Base-by-base conservation (phyloP, 2,888 invertebrate species). In the Panzeria rudis region DNA sequence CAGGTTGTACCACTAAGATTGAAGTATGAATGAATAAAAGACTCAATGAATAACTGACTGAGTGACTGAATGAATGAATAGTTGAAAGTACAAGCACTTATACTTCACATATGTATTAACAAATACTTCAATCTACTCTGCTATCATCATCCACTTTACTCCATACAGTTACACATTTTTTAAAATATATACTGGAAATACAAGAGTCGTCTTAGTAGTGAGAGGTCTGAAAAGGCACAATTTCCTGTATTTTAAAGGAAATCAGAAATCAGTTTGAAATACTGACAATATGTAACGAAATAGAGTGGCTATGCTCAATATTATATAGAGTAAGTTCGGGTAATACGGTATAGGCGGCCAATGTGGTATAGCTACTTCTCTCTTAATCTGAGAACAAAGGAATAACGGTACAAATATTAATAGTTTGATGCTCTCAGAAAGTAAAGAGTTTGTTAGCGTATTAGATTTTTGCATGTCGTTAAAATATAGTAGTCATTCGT, bases 1-100 rank as follows among this genome's bases (percentile, higher is more conserved):
- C 62, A 75, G 80, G 47, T 50, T 71, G 75, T 75, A 54, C n/a
- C 44, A 71, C 52, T 73, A 81, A 59, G 17, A 75, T 25, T 82
- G 62, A 50, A 32, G 76, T 59, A 72, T 68, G 61, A 73, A 59
- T 78, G 62, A 56, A 72, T 29, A 66, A 47, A 62, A 35, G 69
- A 64, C 29, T 66, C 35, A 66, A 66, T 66, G 72, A 47, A 32
- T 54, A 38, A 47, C 25, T 50, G 64, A 38, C 61, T 62, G 41
- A n/a, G 3, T 54, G 76, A 11, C n/a, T 69, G 66, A 69, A 20
- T 17, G 54, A 54, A 15, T 71, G 69, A 35, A 68, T 38, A n/a
- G 35, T 69, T 68, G 68, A 15, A 41, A 52, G 56, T 77, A 64
- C 32, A 66, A 78, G 35, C n/a, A 68, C 76, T 77, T 77, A 9